Percentiles rank a stretch among this genome's conserved stretches.
Conservation (phyloP, 2,113 vertebrate genomes). For the Abramis brama region DNA sequence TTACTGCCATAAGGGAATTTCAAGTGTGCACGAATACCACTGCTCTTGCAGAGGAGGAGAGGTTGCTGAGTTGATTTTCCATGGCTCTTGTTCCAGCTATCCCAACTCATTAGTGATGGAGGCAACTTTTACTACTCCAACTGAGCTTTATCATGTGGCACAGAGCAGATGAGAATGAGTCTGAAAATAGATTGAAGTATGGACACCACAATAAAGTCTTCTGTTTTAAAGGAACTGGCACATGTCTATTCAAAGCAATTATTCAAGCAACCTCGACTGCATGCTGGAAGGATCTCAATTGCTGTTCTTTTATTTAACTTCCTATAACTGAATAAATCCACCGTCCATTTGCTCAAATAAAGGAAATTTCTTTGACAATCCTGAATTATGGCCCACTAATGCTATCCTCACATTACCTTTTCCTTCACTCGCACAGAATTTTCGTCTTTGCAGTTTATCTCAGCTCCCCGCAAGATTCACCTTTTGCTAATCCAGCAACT, state of each 20-base stretch:
- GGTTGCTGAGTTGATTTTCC: conserved; percentile 34
- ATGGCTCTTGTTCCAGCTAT: conserved; percentile 37
- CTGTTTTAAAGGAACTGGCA: conserved; percentile 40
- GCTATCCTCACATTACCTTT: conserved; percentile 33
- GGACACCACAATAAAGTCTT: conserved; percentile 42
- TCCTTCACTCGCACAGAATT: conserved; percentile 5
- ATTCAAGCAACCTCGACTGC: conserved; percentile 12
- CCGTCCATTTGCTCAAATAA: neutral
- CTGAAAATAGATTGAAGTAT: conserved; percentile 49
- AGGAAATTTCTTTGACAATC: conserved; percentile 27
- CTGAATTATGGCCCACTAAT: conserved; percentile 21
- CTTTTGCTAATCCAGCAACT: conserved; percentile 55
- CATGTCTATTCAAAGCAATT: conserved; percentile 35
- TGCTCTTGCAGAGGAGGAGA: conserved; percentile 22
- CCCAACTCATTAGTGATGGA: conserved; percentile 58
- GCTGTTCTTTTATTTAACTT: neutral
- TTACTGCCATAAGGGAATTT: conserved; percentile 16
- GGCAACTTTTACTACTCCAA: conserved; percentile 52
- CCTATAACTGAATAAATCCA: neutral
- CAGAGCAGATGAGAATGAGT: conserved; percentile 26
- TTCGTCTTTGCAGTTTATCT: conserved; percentile 21
- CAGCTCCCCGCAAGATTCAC: conserved; percentile 18
- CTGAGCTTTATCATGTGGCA: conserved; percentile 54
- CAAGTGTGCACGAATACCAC: conserved; percentile 30
- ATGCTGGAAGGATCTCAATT: conserved; percentile 15